These are phyloP conservation scores for Varanus salvator DNA, from an alignment of 2,113 vertebrate species.

Conservation along the genomic window DNA sequence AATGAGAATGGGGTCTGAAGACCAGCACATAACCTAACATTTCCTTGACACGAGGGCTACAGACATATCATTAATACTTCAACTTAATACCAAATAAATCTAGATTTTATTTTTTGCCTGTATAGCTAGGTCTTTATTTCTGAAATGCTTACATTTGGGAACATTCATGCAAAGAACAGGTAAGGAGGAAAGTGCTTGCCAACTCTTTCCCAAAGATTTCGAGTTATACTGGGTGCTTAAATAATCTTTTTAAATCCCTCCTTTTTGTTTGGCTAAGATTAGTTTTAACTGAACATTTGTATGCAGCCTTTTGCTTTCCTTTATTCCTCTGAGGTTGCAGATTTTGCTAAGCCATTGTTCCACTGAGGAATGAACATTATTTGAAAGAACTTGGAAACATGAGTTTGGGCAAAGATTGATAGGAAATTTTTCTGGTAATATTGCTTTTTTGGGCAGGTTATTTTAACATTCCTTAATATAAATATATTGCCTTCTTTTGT, in stretches of 20 bases:
- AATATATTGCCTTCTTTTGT: neutral
- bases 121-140: neutral
- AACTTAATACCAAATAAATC: neutral
- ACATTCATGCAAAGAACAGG: neutral
- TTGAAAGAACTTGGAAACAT: neutral
- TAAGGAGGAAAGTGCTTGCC: neutral
- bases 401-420: neutral
- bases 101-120: neutral
- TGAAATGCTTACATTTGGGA: neutral
- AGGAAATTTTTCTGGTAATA: neutral
- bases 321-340: neutral
- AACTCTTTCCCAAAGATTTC: neutral
- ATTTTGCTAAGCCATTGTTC: conserved; percentile 10
- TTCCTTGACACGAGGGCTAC: neutral
- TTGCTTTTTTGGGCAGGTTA: neutral
- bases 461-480: neutral
- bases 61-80: conserved; percentile 1
- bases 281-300: neutral
- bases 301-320: neutral
- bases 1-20: neutral
- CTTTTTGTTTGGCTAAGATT: conserved; percentile 6
- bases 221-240: neutral
- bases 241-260: neutral
- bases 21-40: neutral
- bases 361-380: neutral